Evolutionary conservation across 1,140 invertebrate species (phyloP).

Genomic region (Neuroterus valhalla): DNA sequence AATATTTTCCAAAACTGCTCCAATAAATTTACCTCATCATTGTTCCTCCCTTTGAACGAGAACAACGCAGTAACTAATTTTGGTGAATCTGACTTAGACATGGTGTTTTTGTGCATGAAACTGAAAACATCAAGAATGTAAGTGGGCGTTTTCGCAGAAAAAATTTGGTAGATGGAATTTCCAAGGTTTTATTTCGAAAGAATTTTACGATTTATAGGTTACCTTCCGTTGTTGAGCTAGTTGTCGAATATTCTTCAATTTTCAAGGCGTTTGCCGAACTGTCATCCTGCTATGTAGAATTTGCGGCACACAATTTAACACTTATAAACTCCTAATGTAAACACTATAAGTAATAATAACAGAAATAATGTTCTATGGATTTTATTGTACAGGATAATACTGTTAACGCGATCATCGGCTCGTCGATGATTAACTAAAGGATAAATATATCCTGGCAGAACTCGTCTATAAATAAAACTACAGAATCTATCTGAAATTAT

Average conservation of each 20-base stretch:
- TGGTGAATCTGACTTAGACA: slow-evolving; percentile 76
- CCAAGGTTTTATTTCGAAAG: slow-evolving; percentile 33
- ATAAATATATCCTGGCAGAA: slow-evolving; percentile 34
- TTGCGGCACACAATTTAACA: not conserved
- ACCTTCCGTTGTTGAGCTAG: slow-evolving; percentile 1
- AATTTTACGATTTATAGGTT: no score
- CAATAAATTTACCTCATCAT: slow-evolving; percentile 88
- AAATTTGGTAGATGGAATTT: not conserved
- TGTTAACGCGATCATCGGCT: slow-evolving; percentile 8
- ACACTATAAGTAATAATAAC: not conserved
- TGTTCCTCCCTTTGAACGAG: slow-evolving; percentile 96
- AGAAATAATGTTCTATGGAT: not conserved
- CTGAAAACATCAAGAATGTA: slow-evolving; percentile 31
- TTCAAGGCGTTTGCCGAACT: slow-evolving; percentile 36
- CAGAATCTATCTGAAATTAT: slow-evolving; percentile 25
- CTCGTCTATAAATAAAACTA: slow-evolving; percentile 44
- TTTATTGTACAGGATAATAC: slow-evolving; percentile 26
- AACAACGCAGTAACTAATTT: slow-evolving; percentile 91
- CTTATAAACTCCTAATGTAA: not conserved
- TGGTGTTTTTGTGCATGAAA: slow-evolving; percentile 42
- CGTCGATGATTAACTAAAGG: slow-evolving; percentile 16
- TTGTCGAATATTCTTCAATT: slow-evolving; percentile 23
- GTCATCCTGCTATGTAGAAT: not conserved
- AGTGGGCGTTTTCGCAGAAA: slow-evolving; percentile 3
- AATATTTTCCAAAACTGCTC: slow-evolving; percentile 30